Evolutionary conservation across 64 coral and sea anemone genomes (phyloP), one percentile per base, ranked within the genome.

Genomic region (Actinia equina): DNA sequence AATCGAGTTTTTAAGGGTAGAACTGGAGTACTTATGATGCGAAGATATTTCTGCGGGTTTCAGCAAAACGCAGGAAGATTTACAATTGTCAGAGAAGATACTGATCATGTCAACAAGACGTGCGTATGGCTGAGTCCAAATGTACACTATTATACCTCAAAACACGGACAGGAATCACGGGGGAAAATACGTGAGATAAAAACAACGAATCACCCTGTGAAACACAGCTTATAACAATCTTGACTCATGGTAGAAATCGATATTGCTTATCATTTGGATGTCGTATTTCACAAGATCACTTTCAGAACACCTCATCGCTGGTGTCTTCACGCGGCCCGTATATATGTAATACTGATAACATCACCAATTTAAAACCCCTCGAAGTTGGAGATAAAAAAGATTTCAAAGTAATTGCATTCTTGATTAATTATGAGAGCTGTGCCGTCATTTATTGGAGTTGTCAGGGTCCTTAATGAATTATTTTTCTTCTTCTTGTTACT

Each of bases 401-500:
- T 74, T 74, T 74, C 11, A 41, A 41, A 74, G 69, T 74, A 74
- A 74, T 74, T 74, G 69, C 69, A 74, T 74, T 74, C 20, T 26
- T 26, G 25, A 74, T 74, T 74, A 42, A 74, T 74, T 74, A 30
- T 74, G 42, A 11, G 12, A 74, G 41, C 13, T 74, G 25, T 30
- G 26, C 69, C 25, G 69, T 41, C 69, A 74, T 74, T 74, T 26
- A 74, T 74, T 74, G 23, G 14, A 74, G 4, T 2, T 74, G 69
- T 14, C 69, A 74, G 41, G 25, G 7, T 15, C 15, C 25, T 30
- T 37, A 71, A 71, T 23, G 69, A 71, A 3, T 11, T 30, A 10
- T 74, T 74, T 74, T 74, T 41, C 25, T 74, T 74, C 69, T 25
- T 74, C 69, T 74, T 74, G 20, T 65, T 42, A 74, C 69, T 74